Evolutionary conservation across 2,113 vertebrate genomes (phyloP).

Genomic region (Bostrychus sinensis): DNA sequence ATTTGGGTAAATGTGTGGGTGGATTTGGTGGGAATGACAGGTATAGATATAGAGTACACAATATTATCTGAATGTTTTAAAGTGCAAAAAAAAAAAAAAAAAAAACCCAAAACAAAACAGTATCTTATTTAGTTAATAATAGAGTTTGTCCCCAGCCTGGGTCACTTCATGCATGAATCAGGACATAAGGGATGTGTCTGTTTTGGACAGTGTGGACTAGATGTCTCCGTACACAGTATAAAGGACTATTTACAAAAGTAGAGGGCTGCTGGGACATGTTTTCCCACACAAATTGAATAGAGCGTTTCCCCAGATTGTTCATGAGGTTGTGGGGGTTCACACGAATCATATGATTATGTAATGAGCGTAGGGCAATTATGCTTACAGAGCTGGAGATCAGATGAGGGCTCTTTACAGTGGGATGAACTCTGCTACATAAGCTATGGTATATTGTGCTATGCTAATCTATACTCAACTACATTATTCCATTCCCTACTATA

Average conservation of each 20-base stretch:
- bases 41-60: too few species aligned
- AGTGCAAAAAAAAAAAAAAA: neutral
- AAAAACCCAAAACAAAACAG: too few species aligned
- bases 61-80: neutral
- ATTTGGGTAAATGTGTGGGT: neutral
- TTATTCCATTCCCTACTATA: too few species aligned
- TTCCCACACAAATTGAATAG: conserved; percentile 1
- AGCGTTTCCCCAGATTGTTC: conserved; percentile 9
- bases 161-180: neutral
- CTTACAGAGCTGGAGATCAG: neutral
- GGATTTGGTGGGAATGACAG: neutral
- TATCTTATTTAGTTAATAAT: neutral
- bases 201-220: neutral
- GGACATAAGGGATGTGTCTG: neutral
- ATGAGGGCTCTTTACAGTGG: neutral
- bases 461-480: too few species aligned
- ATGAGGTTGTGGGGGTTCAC: neutral
- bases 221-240: neutral
- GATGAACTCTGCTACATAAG: neutral
- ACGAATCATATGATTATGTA: neutral
- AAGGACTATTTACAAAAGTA: neutral
- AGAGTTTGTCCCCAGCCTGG: neutral
- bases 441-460: too few species aligned
- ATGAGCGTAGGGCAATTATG: neutral
- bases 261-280: neutral